A percentile compares a stretch with the other conserved stretches of the same genome.
These are phyloP conservation scores for Turritopsis dohrnii DNA, from an alignment of 30 jellyfish, hydroid and myxozoan genomes.

Conservation along the genomic window DNA sequence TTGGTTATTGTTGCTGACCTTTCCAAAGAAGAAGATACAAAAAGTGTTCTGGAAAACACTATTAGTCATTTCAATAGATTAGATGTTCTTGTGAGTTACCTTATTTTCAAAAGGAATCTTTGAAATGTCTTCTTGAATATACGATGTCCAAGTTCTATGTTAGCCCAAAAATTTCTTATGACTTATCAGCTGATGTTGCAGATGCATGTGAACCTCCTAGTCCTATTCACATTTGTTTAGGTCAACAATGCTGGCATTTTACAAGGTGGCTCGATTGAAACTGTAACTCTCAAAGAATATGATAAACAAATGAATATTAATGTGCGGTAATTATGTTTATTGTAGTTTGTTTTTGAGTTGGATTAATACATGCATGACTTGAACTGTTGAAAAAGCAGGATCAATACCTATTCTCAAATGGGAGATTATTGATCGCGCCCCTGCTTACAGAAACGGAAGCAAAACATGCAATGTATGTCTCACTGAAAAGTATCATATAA, in stretches of 20 bases:
- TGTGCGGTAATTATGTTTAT: slow-evolving; percentile 45
- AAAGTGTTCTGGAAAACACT: slow-evolving; percentile 42
- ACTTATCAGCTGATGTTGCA: background rate
- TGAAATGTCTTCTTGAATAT: background rate
- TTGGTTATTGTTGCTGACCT: slow-evolving; percentile 56
- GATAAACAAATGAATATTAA: slow-evolving; percentile 70
- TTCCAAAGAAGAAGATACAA: slow-evolving; percentile 61
- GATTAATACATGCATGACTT: too few species aligned
- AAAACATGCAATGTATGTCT: too few species aligned
- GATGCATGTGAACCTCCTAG: too few species aligned
- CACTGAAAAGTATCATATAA: too few species aligned
- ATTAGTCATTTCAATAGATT: slow-evolving; percentile 49
- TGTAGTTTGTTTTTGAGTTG: background rate
- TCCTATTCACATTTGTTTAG: slow-evolving; percentile 28
- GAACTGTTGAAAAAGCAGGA: too few species aligned
- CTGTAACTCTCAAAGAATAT: slow-evolving; percentile 52
- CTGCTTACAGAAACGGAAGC: too few species aligned
- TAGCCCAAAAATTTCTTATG: background rate
- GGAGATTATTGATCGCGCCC: too few species aligned
- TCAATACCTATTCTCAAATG: too few species aligned
- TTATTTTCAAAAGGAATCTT: too few species aligned
- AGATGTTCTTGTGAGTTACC: slow-evolving; percentile 55
- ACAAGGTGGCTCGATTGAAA: slow-evolving; percentile 56
- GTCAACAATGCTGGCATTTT: slow-evolving; percentile 92
- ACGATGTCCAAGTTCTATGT: too few species aligned